Percentiles rank a stretch among this genome's conserved stretches.
phyloP scores from a whole-genome alignment of 2,797 vertebrate genomes.

The Dipus sagitta region DNA sequence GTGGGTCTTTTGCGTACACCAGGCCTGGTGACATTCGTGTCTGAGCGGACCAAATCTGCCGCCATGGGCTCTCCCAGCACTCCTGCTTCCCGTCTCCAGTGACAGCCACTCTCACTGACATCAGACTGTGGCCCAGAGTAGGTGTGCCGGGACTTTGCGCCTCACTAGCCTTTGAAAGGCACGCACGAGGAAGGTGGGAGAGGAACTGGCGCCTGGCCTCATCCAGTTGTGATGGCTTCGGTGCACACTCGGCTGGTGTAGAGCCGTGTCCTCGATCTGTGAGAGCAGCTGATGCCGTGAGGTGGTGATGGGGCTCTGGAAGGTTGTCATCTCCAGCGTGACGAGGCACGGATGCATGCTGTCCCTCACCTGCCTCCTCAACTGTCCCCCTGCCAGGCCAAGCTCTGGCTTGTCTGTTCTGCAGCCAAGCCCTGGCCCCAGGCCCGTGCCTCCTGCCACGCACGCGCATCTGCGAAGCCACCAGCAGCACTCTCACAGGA shows the following conservation, averaged over 20 bases:
- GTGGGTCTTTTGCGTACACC: fast-evolving
- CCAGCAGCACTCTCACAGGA: neutral
- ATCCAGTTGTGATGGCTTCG: fast-evolving
- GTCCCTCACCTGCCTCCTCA: neutral
- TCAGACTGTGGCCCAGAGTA: neutral
- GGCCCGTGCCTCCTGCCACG: neutral
- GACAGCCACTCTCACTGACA: neutral
- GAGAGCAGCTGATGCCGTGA: neutral
- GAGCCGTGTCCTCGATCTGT: neutral
- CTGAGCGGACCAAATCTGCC: fast-evolving
- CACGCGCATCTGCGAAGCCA: neutral
- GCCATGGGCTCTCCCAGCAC: fast-evolving
- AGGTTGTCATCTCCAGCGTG: neutral
- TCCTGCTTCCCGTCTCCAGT: neutral
- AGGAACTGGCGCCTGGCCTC: fast-evolving
- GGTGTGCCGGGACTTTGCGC: neutral
- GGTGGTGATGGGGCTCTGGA: neutral
- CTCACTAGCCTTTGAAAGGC: neutral
- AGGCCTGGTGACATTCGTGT: neutral
- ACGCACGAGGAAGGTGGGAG: neutral
- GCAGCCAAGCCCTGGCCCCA: neutral
- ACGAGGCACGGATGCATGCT: neutral
- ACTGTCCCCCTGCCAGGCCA: neutral
- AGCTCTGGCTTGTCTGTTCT: neutral
- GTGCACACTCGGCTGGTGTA: neutral